Evolutionary conservation across 2,888 invertebrate genomes (phyloP), one percentile per base, ranked within the genome.

Genomic region (Trissolcus brochymenae): DNA sequence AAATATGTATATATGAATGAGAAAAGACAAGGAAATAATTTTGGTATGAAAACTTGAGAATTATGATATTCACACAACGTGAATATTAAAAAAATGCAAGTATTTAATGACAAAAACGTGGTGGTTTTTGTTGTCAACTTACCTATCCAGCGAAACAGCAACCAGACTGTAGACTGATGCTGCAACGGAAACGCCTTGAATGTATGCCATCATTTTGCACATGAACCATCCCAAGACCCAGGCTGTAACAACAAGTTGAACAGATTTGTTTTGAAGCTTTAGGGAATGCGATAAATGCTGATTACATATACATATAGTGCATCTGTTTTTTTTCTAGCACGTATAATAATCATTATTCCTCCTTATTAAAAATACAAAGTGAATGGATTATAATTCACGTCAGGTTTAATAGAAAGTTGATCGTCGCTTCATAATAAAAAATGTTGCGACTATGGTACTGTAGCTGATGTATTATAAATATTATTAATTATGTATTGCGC

Each of bases 141-240:
- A 96, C 96, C 96, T 94, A 92, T 98, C 98, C 72, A 98, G 91
- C 77, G 98, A 97, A 16, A 98, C 97, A 9, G 97, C 97, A 65
- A 98, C 97, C 64, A 98, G 92, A 84, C 98, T 98, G 92, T 98
- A 97, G 80, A 98, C 97, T 6, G 97, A 98, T 11, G 98, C 98
- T 50, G 96, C 97, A 13, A 98, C 97, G 0, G 97, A 96, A 54
- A 98, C 94, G 25, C 97, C 97, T 90, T 98, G 98, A 83, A 98
- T 95, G 90, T 97, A 98, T 4, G 98, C 96, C 62, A 98, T 97
- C 19, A 96, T 94, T 90, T 98, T 97, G 91, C 98, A 98, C 95
- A 98, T 96, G 91, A 95, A 93, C 94, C 95, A 94, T 64, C 98
- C 98, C 46, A 98, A 93, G 85, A 97, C 94, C 98, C 98, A 98